phyloP scores from a whole-genome alignment of 2,888 invertebrate species.

The Pseudococcus longispinus region DNA sequence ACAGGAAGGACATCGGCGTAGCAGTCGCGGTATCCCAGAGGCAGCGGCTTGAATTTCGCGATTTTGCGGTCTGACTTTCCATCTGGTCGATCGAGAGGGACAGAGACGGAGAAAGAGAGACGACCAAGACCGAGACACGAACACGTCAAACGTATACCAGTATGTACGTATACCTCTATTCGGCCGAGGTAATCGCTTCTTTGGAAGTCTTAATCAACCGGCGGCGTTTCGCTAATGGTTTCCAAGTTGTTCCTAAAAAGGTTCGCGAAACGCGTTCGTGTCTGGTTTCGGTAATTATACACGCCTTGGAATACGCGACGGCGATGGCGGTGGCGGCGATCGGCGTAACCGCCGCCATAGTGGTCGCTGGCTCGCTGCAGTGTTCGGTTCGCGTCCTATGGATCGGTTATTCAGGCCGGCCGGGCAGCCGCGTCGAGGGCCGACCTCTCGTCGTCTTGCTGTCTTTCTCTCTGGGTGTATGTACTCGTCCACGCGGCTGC shows the following conservation, averaged over 20 bases:
- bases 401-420: not conserved
- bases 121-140: slow-evolving; percentile 29
- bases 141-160: slow-evolving; percentile 41
- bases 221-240: slow-evolving; percentile 46
- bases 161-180: not conserved
- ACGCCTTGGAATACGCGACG: slow-evolving; percentile 25
- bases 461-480: not conserved
- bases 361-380: not conserved
- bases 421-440: not conserved
- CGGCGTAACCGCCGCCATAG: not conserved
- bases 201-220: slow-evolving; percentile 51
- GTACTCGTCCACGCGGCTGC: not conserved
- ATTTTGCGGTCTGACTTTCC: slow-evolving; percentile 52
- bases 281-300: slow-evolving; percentile 34
- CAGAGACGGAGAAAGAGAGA: not conserved
- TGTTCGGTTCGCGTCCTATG: no score
- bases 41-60: slow-evolving; percentile 52
- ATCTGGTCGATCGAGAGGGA: slow-evolving; percentile 14
- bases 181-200: slow-evolving; percentile 35
- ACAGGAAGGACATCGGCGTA: slow-evolving; percentile 52
- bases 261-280: slow-evolving; percentile 34
- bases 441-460: not conserved
- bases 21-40: slow-evolving; percentile 37
- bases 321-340: not conserved
- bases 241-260: slow-evolving; percentile 43